Base-by-base conservation (phyloP, 2,888 invertebrate species). In the Apamea crenata region DNA sequence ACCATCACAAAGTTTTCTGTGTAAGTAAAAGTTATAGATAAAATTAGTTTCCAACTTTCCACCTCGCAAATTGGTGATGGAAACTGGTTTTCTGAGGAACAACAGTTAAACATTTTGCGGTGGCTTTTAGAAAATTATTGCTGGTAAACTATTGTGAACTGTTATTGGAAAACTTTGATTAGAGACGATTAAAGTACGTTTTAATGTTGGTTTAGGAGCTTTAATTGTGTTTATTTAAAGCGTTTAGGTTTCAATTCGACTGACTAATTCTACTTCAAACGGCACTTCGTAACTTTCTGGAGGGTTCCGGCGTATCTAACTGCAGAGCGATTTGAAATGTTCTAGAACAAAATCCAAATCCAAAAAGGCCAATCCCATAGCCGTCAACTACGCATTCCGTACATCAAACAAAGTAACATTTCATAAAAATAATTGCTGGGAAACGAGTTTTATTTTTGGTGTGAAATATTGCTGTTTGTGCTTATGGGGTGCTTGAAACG, bases 111-210 rank as follows among this genome's bases (percentile, higher is more conserved):
- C 40, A 74, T 76, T 80, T 68, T 53, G 78, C 25, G 78, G 73
- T 16, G 74, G 66, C 40, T 72, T 87, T 78, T 47, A 50, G 59
- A 56, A 79, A 78, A 76, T 77, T 44, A 81, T 77, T 77, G 74
- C 40, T 81, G 25, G 63, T 70, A 66, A 86, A 85, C 83, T 86
- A 82, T 77, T 79, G 66, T 50, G 59, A 78, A 81, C 74, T 66
- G 71, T 73, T 81, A 88, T 85, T 86, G 86, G 72, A 21, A 81
- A 89, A 89, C 76, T 88, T 88, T 80, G 78, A 86, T 86, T 78
- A 77, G 66, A 61, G 40, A 29, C 6, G 44, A 63, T 74, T 74
- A 66, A 66, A 77, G 56, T 67, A 66, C 63, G n/a, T 74, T 83
- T 74, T 65, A 75, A 84, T 81, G 74, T 65, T 84, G 72, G 68